A percentile compares a stretch with the other conserved stretches of the same genome.
phyloP scores from a whole-genome alignment of 2,888 invertebrate genomes.

The Sphaeridia pumilis region DNA sequence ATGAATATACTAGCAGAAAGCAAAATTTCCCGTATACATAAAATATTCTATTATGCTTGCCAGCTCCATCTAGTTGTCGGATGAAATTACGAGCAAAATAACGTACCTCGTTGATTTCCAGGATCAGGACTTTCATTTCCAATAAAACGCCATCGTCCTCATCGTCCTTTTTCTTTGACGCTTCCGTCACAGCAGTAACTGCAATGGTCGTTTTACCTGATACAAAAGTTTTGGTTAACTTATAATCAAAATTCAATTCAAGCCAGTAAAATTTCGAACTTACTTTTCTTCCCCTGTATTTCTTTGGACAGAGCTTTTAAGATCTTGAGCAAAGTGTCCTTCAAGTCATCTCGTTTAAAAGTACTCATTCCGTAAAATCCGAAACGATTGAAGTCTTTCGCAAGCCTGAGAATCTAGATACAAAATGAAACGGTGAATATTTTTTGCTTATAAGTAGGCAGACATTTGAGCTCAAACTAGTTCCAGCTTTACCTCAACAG shows the following conservation, averaged over 20 bases:
- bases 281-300: constrained; percentile 11
- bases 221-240: too few species aligned
- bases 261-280: too few species aligned
- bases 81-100: background rate
- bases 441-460: too few species aligned
- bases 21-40: too few species aligned
- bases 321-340: constrained; percentile 87
- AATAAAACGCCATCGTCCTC: constrained; percentile 88
- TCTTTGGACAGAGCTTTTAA: constrained; percentile 52
- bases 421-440: too few species aligned
- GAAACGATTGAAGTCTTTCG: constrained; percentile 93
- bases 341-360: constrained; percentile 60
- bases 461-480: too few species aligned
- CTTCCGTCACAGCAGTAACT: too few species aligned
- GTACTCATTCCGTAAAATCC: constrained; percentile 97
- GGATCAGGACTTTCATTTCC: constrained; percentile 98
- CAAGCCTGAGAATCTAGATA: constrained; percentile 94
- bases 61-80: too few species aligned
- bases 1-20: constrained; percentile 88
- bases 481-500: constrained; percentile 70
- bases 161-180: constrained; percentile 43
- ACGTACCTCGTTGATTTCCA: constrained; percentile 93
- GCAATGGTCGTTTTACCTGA: too few species aligned
- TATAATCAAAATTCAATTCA: too few species aligned
- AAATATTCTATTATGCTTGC: too few species aligned